Percentiles rank a stretch among this genome's conserved stretches.
Evolutionary conservation across 2,113 vertebrate genomes (phyloP).

Genomic region (Sakesphorus luctuosus): DNA sequence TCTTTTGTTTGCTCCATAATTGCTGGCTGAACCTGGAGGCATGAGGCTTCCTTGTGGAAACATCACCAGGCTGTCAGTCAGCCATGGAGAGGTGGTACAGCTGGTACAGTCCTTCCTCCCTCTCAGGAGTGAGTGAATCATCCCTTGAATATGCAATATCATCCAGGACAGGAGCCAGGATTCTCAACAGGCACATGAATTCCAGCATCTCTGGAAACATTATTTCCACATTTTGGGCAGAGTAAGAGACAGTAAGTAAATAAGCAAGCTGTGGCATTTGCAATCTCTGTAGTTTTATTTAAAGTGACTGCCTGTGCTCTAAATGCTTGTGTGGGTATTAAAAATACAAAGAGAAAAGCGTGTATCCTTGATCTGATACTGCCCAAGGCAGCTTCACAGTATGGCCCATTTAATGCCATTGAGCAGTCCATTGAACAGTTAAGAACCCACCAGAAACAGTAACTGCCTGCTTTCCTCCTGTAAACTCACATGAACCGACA

Average conservation of each 20-base stretch:
- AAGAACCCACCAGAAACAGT: slow-evolving; percentile 52
- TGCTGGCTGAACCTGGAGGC: slow-evolving; percentile 59
- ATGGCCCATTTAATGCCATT: slow-evolving; percentile 63
- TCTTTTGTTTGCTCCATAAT: slow-evolving; percentile 44
- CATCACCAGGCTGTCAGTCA: slow-evolving; percentile 36
- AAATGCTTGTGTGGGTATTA: background rate
- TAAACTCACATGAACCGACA: background rate
- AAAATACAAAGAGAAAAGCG: background rate
- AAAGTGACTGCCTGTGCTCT: slow-evolving; percentile 34
- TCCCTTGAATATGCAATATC: slow-evolving; percentile 67
- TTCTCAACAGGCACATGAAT: slow-evolving; percentile 56
- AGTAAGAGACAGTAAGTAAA: slow-evolving; percentile 57
- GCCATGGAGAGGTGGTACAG: slow-evolving; percentile 44
- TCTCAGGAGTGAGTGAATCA: slow-evolving; percentile 53
- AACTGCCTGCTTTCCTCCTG: background rate
- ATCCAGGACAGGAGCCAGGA: slow-evolving; percentile 66
- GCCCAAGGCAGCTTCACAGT: slow-evolving; percentile 40
- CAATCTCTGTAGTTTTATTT: slow-evolving; percentile 55
- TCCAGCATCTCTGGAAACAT: slow-evolving; percentile 62
- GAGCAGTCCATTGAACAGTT: slow-evolving; percentile 42
- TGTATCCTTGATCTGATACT: slow-evolving; percentile 7
- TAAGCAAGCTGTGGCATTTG: slow-evolving; percentile 61
- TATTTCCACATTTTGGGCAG: slow-evolving; percentile 65
- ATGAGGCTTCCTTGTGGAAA: slow-evolving; percentile 47
- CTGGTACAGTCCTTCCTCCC: slow-evolving; percentile 64